phyloP scores from a whole-genome alignment of 2,888 invertebrate species.

The Acanthopleura granulata region DNA sequence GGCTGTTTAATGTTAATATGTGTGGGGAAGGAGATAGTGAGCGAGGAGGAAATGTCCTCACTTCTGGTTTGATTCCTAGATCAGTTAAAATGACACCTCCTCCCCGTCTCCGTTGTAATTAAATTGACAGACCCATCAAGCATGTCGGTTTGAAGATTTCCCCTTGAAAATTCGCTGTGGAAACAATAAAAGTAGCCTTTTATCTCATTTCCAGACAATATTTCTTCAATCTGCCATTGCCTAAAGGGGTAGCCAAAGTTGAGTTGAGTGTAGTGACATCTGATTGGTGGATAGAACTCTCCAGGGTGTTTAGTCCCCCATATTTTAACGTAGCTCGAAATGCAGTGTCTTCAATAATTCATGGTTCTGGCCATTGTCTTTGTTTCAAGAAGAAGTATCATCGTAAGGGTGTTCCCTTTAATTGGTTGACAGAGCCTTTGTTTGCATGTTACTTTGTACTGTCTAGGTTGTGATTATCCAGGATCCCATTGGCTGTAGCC shows the following conservation, averaged over 20 bases:
- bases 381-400: background rate
- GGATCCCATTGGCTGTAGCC: background rate
- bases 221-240: constrained; percentile 14
- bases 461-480: constrained; percentile 6
- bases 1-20: too few relatives aligned
- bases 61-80: too few relatives aligned
- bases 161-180: background rate
- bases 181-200: constrained; percentile 10
- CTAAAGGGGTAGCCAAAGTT: background rate
- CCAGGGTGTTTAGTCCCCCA: background rate
- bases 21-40: too few relatives aligned
- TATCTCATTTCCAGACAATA: constrained; percentile 17
- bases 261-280: background rate
- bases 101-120: background rate
- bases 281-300: constrained; percentile 13
- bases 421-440: constrained; percentile 8
- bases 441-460: background rate
- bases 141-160: background rate
- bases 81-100: too few relatives aligned
- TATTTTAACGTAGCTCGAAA: background rate
- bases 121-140: constrained; percentile 2
- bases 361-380: constrained; percentile 16
- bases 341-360: constrained; percentile 3
- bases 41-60: too few relatives aligned
- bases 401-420: background rate